Conservation (phyloP, 2,797 vertebrate genomes). For the Gymnothorax reevesii region DNA sequence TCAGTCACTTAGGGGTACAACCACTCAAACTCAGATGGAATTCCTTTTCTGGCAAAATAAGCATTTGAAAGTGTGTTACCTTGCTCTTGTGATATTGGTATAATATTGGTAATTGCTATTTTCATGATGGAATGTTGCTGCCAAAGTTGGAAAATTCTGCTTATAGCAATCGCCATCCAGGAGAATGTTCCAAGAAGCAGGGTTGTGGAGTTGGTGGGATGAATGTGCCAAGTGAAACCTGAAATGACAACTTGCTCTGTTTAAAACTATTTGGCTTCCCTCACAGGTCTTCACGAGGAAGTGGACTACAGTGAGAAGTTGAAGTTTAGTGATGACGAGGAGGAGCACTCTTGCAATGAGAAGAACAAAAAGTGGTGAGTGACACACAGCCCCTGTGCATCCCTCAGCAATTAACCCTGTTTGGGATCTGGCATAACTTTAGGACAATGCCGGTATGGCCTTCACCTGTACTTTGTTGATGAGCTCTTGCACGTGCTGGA, state of each 20-base stretch:
- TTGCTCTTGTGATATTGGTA: not conserved
- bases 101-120: not conserved
- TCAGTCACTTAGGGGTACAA: not conserved
- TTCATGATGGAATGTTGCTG: not conserved
- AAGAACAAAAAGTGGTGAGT: conserved; percentile 86
- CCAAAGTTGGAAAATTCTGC: not conserved
- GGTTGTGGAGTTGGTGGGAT: too few relatives aligned
- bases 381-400: not conserved
- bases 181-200: not conserved
- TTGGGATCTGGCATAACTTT: not conserved
- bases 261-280: not conserved
- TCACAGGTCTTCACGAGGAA: conserved; percentile 91
- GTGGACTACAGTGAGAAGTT: conserved; percentile 97
- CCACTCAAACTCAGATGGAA: not conserved
- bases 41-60: not conserved
- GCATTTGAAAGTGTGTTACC: not conserved
- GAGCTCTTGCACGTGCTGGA: not conserved
- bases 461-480: not conserved
- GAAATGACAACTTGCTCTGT: too few relatives aligned
- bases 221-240: too few relatives aligned
- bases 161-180: not conserved
- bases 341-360: conserved; percentile 74
- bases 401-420: not conserved
- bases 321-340: conserved; percentile 97
- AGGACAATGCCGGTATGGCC: too few relatives aligned